phyloP scores from a whole-genome alignment of 1,140 invertebrate species.

The Tribolium madens region DNA sequence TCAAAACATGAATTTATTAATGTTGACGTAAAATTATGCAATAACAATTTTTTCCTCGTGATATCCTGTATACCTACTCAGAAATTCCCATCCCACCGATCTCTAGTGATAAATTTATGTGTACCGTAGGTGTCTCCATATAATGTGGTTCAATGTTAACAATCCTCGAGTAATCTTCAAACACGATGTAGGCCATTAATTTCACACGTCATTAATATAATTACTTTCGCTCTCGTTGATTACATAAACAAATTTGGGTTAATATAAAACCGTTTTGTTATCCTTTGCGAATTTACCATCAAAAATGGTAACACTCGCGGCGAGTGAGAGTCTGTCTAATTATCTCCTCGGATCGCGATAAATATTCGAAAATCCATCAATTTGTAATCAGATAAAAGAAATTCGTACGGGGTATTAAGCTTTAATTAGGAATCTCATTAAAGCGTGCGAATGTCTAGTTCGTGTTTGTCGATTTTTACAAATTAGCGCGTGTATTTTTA shows the following conservation, averaged over 20 bases:
- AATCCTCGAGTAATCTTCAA: slow-evolving; percentile 31
- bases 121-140: slow-evolving; percentile 20
- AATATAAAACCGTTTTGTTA: slow-evolving; percentile 34
- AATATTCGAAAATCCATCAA: slow-evolving; percentile 29
- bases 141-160: slow-evolving; percentile 35
- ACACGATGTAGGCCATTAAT: slow-evolving; percentile 36
- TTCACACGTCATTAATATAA: slow-evolving; percentile 39
- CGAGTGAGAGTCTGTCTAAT: slow-evolving; percentile 19
- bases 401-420: slow-evolving; percentile 38
- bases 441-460: slow-evolving; percentile 48
- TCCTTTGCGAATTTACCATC: background rate
- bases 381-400: slow-evolving; percentile 34
- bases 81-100: slow-evolving; percentile 33
- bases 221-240: slow-evolving; percentile 31
- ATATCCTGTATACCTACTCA: slow-evolving; percentile 38
- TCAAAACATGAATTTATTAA: background rate
- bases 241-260: slow-evolving; percentile 32
- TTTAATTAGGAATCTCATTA: slow-evolving; percentile 55
- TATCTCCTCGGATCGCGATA: background rate
- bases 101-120: slow-evolving; percentile 11
- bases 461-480: slow-evolving; percentile 54
- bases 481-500: slow-evolving; percentile 54
- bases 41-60: slow-evolving; percentile 10
- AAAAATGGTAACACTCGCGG: slow-evolving; percentile 17
- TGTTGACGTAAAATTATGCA: slow-evolving; percentile 26